A percentile compares a stretch with the other conserved stretches of the same genome.
These are phyloP conservation scores for Pipa parva DNA, from an alignment of 2,113 vertebrate species.

Conservation along the genomic window DNA sequence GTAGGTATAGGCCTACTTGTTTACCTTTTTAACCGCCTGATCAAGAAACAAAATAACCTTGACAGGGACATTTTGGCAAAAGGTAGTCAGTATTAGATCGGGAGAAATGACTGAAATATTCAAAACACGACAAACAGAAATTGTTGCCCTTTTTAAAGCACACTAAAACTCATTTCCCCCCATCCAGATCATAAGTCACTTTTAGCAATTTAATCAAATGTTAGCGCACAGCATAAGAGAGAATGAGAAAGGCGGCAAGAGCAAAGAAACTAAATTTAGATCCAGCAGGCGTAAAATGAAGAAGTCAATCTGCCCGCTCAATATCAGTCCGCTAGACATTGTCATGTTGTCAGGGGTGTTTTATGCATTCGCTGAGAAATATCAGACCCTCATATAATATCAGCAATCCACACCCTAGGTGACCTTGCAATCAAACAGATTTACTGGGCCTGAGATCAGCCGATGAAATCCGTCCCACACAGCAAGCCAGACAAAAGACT, in stretches of 20 bases:
- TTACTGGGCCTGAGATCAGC: constrained; percentile 24
- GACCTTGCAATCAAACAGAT: constrained; percentile 40
- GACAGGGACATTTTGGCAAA: too few relatives aligned
- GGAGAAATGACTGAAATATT: constrained; percentile 7
- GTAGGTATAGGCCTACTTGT: too few relatives aligned
- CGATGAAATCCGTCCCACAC: constrained; percentile 23
- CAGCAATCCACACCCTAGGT: constrained; percentile 37
- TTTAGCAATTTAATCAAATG: constrained; percentile 41
- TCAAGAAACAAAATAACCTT: too few relatives aligned
- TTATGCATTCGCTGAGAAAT: constrained; percentile 31
- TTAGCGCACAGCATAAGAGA: constrained; percentile 25
- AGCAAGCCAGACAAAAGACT: constrained; percentile 31
- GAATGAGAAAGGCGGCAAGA: constrained; percentile 24
- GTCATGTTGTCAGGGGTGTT: constrained; percentile 37
- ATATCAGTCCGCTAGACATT: constrained; percentile 25
- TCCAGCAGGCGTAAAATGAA: constrained; percentile 25
- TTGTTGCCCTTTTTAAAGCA: too few relatives aligned
- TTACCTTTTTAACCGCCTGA: too few relatives aligned
- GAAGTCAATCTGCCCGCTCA: constrained; percentile 32
- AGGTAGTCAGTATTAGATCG: not conserved
- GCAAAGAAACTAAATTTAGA: constrained; percentile 33
- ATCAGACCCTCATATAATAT: constrained; percentile 39
- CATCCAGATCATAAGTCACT: constrained; percentile 32
- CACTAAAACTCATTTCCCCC: not conserved
- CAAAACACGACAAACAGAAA: not conserved